phyloP scores from a whole-genome alignment of 2,888 invertebrate species.

The Cerastoderma edule region DNA sequence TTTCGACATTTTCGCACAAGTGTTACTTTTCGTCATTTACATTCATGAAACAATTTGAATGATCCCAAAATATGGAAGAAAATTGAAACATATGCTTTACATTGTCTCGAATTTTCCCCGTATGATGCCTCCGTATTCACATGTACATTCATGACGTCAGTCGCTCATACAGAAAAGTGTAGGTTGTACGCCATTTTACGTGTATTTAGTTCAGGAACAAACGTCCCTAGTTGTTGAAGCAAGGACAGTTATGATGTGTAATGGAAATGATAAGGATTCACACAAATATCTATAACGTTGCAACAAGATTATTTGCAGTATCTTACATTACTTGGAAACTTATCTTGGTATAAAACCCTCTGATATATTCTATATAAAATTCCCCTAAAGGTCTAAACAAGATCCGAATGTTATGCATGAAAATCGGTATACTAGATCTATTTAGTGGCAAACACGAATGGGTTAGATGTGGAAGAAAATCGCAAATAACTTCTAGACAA shows the following conservation, averaged over 20 bases:
- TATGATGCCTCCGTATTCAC: background rate
- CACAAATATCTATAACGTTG: constrained; percentile 20
- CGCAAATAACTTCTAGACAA: too few relatives aligned
- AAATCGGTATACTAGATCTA: too few relatives aligned
- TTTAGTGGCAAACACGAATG: too few relatives aligned
- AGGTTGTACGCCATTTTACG: constrained; percentile 19
- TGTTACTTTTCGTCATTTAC: background rate
- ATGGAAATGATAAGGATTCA: constrained; percentile 24
- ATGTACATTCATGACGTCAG: constrained; percentile 18
- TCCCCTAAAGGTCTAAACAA: too few relatives aligned
- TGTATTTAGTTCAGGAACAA: constrained; percentile 25
- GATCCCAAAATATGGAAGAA: too few relatives aligned
- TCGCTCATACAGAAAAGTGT: background rate
- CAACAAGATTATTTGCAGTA: constrained; percentile 19
- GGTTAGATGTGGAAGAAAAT: too few relatives aligned
- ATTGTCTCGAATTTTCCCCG: background rate
- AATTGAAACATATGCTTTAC: background rate
- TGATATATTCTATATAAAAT: too few relatives aligned
- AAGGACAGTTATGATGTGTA: constrained; percentile 27
- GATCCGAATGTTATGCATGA: too few relatives aligned
- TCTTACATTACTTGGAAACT: constrained; percentile 20
- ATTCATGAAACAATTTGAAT: too few relatives aligned
- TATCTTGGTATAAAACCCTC: constrained; percentile 26
- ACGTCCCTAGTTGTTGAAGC: constrained; percentile 27
- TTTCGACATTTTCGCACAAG: background rate